Evolutionary conservation across 2,888 invertebrate species (phyloP), one percentile per base, ranked within the genome.

Genomic region (Patella ulyssiponensis): DNA sequence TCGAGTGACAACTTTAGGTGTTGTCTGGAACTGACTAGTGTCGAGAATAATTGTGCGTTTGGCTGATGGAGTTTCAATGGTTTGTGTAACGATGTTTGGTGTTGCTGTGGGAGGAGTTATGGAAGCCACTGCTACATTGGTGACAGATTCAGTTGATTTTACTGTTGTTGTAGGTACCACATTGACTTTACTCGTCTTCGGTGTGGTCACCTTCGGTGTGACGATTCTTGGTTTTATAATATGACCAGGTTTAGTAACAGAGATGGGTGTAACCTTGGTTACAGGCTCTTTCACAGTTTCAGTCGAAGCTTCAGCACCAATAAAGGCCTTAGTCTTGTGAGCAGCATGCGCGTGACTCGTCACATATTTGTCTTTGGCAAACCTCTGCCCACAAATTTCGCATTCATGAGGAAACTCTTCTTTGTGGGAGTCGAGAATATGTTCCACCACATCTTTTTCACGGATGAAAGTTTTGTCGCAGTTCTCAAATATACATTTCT

Each of bases 341-440:
- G 64, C 64, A 1, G 64, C 64, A 20, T 64, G 64, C 12, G 64
- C 64, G 1, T 64, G 64, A 23, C 64, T 64, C 9, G 64, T 64
- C 12, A 64, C 64, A 20, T 64, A 64, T 14, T 64, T 64, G 64
- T 64, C 64, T 64, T 64, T 64, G 1, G 64, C 20, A 23, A 64
- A 64, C 11, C 64, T 20, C 64, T 64, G 64, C 0, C 64, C 64
- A 23, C 64, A 64, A 15, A 64, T 23, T 3, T 64, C 64, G 23
- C 64, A 64, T 64, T 64, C 64, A 15, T 64, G 64, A 2, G 64
- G 64, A 23, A 64, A 64, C 9, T 64, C 20, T 23, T 64, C 64
- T 64, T 64, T 64, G 23, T 64, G 64, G 64, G 64, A 64, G 23
- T 64, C 64, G 12, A 64, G 64, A 23, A 64, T 64, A 20, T 64